Conservation (phyloP, 92 coral and sea anemone genomes). For the Umimayanthus chanpuru region DNA sequence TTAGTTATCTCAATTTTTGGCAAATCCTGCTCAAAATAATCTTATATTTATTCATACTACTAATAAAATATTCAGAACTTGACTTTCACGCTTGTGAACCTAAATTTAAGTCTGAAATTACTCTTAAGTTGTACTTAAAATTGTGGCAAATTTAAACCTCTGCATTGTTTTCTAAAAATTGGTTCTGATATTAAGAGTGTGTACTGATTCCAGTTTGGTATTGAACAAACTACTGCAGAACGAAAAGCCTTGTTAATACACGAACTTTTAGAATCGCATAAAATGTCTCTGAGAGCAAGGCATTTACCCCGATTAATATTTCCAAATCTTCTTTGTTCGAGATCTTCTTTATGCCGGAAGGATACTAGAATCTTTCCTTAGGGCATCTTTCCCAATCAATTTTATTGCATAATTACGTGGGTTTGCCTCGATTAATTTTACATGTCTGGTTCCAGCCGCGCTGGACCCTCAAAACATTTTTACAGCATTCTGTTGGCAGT, state of each 20-base stretch:
- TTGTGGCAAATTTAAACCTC: too few relatives aligned
- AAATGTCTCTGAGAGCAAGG: too few relatives aligned
- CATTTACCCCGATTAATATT: too few relatives aligned
- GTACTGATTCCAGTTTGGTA: neutral
- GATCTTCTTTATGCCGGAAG: neutral
- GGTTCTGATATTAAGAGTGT: too few relatives aligned
- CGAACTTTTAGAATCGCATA: too few relatives aligned
- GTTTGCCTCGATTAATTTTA: neutral
- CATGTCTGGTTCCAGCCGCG: neutral
- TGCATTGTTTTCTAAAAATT: neutral
- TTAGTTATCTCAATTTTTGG: too few relatives aligned
- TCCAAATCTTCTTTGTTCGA: neutral
- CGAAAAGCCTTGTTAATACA: neutral
- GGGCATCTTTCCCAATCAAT: neutral
- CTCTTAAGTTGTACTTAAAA: neutral
- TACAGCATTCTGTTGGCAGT: neutral
- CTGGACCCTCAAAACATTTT: neutral
- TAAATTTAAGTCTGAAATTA: neutral
- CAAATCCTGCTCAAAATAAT: neutral
- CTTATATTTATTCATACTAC: neutral
- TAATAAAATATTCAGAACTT: too few relatives aligned
- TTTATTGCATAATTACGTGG: neutral
- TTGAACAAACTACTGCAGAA: neutral
- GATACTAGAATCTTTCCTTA: too few relatives aligned
- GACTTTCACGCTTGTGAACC: too few relatives aligned